Conservation (phyloP, 2,888 invertebrate genomes). For the Dysmachus trigonus region DNA sequence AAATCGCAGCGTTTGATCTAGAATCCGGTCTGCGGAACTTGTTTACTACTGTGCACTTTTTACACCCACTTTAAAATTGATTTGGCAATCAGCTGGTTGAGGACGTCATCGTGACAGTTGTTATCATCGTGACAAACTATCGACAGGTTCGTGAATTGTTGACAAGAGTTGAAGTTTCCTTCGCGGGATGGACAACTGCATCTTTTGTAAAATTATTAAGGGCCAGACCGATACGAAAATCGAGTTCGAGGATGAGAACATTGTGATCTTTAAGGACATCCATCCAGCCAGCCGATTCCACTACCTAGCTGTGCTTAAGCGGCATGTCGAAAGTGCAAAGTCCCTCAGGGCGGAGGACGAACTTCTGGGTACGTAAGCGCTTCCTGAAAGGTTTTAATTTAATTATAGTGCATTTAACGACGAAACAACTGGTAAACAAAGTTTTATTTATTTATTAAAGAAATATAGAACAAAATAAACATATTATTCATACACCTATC, state of each 20-base stretch:
- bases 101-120: background rate
- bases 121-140: background rate
- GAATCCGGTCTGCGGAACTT: background rate
- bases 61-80: conserved; percentile 24
- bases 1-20: background rate
- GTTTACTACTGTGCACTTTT: conserved; percentile 7
- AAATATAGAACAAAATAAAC: too few species aligned
- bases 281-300: conserved; percentile 84
- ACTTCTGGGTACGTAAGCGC: conserved; percentile 71
- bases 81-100: background rate
- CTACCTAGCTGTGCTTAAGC: conserved; percentile 78
- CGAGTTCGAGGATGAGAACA: conserved; percentile 76
- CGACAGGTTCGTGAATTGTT: background rate
- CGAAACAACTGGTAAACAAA: too few species aligned
- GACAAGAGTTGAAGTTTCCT: background rate
- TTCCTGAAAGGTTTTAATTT: background rate
- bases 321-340: conserved; percentile 80
- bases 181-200: conserved; percentile 64
- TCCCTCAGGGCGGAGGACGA: conserved; percentile 73
- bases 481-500: too few species aligned
- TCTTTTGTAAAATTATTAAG: conserved; percentile 79
- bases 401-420: background rate
- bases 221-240: conserved; percentile 70
- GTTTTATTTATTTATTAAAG: too few species aligned
- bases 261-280: conserved; percentile 83